Percentiles rank a stretch among this genome's conserved stretches.
Evolutionary conservation across 2,113 vertebrate species (phyloP).

Genomic region (Coptodon bakossiorum): DNA sequence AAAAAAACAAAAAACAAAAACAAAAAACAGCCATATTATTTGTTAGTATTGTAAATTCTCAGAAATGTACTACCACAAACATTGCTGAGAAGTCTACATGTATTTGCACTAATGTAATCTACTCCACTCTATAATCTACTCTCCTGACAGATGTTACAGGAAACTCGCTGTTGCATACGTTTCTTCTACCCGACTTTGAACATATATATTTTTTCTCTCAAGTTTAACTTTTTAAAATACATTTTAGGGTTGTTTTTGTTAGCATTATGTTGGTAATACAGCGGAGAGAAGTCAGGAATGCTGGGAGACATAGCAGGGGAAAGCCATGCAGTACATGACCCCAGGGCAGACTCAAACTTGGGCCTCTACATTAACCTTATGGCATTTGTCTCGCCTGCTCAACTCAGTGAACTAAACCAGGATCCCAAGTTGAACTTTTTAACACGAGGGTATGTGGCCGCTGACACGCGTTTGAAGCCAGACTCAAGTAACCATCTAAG

Average conservation of each 20-base stretch:
- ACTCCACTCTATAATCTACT: neutral
- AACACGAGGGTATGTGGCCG: neutral
- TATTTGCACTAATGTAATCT: neutral
- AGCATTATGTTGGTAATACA: neutral
- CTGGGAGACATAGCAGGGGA: neutral
- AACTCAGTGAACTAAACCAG: neutral
- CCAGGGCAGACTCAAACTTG: rapidly evolving
- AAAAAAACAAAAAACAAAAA: rapidly evolving
- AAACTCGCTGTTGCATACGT: neutral
- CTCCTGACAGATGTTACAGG: neutral
- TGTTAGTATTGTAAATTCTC: neutral
- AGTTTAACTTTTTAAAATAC: neutral
- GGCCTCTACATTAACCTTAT: rapidly evolving
- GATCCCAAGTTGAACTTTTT: neutral
- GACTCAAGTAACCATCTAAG: neutral
- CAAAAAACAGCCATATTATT: neutral
- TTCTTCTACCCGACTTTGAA: rapidly evolving
- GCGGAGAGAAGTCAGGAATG: rapidly evolving
- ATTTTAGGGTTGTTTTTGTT: rapidly evolving
- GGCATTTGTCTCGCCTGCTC: neutral
- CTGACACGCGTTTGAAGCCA: neutral
- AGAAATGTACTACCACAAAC: neutral
- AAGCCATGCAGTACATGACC: neutral
- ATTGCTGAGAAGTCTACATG: neutral
- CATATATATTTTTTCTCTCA: neutral